Evolutionary conservation across 2,797 vertebrate genomes (phyloP), one percentile per base, ranked within the genome.

Genomic region (Microtus californicus): DNA sequence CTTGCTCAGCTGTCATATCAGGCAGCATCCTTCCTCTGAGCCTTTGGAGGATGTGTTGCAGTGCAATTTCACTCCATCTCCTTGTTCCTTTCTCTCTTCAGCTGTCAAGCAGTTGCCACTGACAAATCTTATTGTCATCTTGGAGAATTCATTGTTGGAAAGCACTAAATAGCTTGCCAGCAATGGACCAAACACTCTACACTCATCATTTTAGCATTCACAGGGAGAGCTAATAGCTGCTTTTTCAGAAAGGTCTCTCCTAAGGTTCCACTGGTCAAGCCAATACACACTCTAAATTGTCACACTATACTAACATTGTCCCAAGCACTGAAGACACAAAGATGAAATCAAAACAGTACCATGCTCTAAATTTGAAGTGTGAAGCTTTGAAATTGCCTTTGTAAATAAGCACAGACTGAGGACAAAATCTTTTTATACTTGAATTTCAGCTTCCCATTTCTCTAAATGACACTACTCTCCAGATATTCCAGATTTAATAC

Each of bases 361-460:
- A 54, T 93, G 25, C 37, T 63, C n/a, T 67, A 73, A 77, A 93
- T 87, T 73, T 63, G 63, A 96, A 90, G 87, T 25, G 65, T 51
- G 31, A 87, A n/a, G 59, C 67, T 96, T 94, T 95, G 63, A 89
- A 77, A 91, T 85, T 71, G 88, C 45, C 63, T 80, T 61, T n/a
- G 61, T 87, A 90, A 97, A 89, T 94, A 94, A 95, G 77, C 63
- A 31, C 3, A 27, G 37, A 93, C 27, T 7, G 71, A 92, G 89
- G 69, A 87, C 59, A 81, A 89, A 93, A 78, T 89, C 90, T 93
- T 96, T 93, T 96, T 71, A 59, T 14, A 85, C n/a, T 93, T 96
- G 82, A 90, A 65, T 97, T 95, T 94, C 69, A 88, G 74, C 80
- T 93, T 95, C 56, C 81, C 43, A 34, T 94, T 81, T 59, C 59